Conservation (phyloP, 2,888 invertebrate species). For the Nomada fabriciana region DNA sequence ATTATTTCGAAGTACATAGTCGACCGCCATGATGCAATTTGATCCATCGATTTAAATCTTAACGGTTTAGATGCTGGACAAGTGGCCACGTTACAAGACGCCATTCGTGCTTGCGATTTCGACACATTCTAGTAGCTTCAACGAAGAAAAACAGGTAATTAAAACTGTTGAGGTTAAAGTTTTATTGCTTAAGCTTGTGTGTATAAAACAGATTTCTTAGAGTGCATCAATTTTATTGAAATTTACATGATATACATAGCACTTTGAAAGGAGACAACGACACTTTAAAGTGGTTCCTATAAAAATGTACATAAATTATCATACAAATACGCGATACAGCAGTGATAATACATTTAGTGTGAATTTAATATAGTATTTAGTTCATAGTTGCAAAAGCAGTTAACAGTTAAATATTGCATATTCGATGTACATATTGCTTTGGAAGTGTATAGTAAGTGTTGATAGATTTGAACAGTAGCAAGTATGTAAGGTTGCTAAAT, state of each 20-base stretch:
- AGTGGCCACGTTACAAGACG: background rate
- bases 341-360: background rate
- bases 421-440: background rate
- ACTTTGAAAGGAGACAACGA: too few species aligned
- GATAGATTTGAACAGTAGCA: background rate
- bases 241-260: too few species aligned
- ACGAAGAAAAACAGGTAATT: too few species aligned
- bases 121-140: too few species aligned
- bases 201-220: too few species aligned
- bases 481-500: background rate
- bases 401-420: too few species aligned
- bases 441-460: background rate
- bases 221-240: too few species aligned
- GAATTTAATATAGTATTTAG: background rate
- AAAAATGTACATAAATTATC: background rate
- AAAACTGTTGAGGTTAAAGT: background rate
- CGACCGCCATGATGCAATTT: background rate
- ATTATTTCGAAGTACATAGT: too few species aligned
- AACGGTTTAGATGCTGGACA: background rate
- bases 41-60: background rate
- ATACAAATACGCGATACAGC: background rate
- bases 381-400: too few species aligned
- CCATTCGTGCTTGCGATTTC: too few species aligned
- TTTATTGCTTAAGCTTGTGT: too few species aligned
- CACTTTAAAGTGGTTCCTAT: background rate